These are phyloP conservation scores for Epistrophe eligans DNA, from an alignment of 2,888 invertebrate genomes.

Conservation along the genomic window DNA sequence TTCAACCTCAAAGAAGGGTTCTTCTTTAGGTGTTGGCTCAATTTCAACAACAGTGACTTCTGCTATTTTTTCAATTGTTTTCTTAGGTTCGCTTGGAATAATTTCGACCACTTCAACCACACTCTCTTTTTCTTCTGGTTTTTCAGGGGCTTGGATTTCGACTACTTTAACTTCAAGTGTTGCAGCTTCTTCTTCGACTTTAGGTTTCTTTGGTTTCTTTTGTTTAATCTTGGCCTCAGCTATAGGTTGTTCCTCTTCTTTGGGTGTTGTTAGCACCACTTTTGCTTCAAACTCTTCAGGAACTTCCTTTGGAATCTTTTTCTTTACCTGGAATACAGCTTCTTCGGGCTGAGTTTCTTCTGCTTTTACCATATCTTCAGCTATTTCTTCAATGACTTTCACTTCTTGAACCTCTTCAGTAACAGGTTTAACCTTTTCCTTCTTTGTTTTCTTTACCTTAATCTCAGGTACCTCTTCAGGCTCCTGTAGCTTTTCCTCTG, in stretches of 20 bases:
- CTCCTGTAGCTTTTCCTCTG: constrained; percentile 75
- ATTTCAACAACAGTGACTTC: constrained; percentile 62
- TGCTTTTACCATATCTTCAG: constrained; percentile 50
- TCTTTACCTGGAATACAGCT: constrained; percentile 76
- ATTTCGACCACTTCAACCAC: constrained; percentile 50
- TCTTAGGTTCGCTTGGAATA: constrained; percentile 59
- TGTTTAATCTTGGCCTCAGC: constrained; percentile 71
- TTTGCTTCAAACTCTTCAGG: constrained; percentile 80
- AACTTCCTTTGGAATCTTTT: constrained; percentile 79
- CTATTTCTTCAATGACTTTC: constrained; percentile 75
- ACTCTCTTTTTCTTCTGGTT: constrained; percentile 77
- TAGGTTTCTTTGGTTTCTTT: constrained; percentile 75
- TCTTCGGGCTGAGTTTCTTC: constrained; percentile 77
- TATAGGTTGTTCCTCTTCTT: constrained; percentile 77
- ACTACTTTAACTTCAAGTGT: constrained; percentile 70
- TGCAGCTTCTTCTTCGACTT: constrained; percentile 75
- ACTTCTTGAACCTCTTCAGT: constrained; percentile 66
- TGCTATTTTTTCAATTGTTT: constrained; percentile 58
- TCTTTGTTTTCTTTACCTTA: constrained; percentile 78
- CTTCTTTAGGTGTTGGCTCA: constrained; percentile 47
- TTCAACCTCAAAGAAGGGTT: constrained; percentile 51
- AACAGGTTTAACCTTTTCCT: constrained; percentile 62
- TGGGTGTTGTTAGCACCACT: constrained; percentile 79
- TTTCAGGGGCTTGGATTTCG: constrained; percentile 76
- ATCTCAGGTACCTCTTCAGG: constrained; percentile 75